These are phyloP conservation scores for Cetonia aurata DNA, from an alignment of 2,888 invertebrate genomes.

Conservation along the genomic window DNA sequence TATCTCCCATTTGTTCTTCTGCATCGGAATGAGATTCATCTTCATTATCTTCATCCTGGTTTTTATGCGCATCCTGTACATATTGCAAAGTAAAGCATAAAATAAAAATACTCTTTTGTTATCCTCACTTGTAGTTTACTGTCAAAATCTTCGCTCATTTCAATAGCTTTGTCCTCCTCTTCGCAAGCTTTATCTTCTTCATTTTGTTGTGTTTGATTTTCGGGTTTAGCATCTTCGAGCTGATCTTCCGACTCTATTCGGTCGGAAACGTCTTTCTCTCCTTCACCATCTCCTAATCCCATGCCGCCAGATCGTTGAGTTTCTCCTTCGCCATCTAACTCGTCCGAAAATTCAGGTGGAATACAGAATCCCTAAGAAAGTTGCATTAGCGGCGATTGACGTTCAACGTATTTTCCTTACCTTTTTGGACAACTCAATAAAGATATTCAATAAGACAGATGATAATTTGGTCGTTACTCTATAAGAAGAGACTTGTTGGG, in stretches of 20 bases:
- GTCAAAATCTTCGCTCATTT: slow-evolving; percentile 97
- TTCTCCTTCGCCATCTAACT: slow-evolving; percentile 72
- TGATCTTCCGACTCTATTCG: slow-evolving; percentile 91
- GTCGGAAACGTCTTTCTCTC: slow-evolving; percentile 95
- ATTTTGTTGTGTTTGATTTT: slow-evolving; percentile 79
- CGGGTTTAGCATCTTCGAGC: slow-evolving; percentile 87
- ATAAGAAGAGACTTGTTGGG: slow-evolving; percentile 83
- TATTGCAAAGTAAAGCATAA: background rate
- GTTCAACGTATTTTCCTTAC: slow-evolving; percentile 59
- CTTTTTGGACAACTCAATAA: slow-evolving; percentile 84
- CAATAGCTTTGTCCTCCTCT: slow-evolving; percentile 92
- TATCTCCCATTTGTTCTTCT: slow-evolving; percentile 98
- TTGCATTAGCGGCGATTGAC: background rate
- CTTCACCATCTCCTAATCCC: slow-evolving; percentile 94
- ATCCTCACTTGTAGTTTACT: slow-evolving; percentile 76
- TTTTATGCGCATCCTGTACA: slow-evolving; percentile 75
- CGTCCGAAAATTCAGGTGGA: slow-evolving; percentile 86
- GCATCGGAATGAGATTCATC: slow-evolving; percentile 77
- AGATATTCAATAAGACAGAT: slow-evolving; percentile 85
- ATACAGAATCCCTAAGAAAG: slow-evolving; percentile 86
- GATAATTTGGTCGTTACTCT: slow-evolving; percentile 86
- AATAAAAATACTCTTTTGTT: too few species aligned
- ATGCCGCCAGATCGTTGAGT: slow-evolving; percentile 76
- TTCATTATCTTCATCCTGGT: slow-evolving; percentile 72
- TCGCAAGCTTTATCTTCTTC: slow-evolving; percentile 80